These are phyloP conservation scores for Pachycephala philippinensis DNA, from an alignment of 2,113 vertebrate species.

Conservation along the genomic window DNA sequence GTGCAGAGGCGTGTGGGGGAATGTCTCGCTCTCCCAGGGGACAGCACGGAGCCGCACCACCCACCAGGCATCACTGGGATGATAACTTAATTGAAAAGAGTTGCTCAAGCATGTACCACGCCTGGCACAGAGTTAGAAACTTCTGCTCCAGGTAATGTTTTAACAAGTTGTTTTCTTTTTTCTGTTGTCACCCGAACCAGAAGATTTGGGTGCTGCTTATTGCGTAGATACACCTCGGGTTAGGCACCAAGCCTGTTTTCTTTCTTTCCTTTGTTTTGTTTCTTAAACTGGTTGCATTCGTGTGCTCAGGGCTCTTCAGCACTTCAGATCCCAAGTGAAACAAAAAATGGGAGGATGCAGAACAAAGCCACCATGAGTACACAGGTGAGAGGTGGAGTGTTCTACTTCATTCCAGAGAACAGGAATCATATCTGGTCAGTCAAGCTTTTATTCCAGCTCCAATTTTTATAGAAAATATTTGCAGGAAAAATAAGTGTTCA, in stretches of 20 bases:
- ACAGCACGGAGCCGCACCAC: not conserved
- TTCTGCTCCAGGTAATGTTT: slow-evolving; percentile 57
- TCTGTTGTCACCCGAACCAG: slow-evolving; percentile 32
- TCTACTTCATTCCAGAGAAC: not conserved
- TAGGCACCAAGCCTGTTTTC: not conserved
- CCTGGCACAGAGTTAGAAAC: slow-evolving; percentile 16
- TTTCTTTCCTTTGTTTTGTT: not conserved
- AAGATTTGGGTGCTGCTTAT: not conserved
- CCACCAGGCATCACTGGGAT: not conserved
- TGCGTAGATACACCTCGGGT: not conserved
- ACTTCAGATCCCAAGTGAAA: not conserved
- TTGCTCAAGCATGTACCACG: slow-evolving; percentile 37
- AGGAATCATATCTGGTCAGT: not conserved
- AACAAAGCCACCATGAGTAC: not conserved
- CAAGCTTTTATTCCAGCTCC: not conserved
- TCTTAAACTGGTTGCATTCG: not conserved
- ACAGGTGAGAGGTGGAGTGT: not conserved
- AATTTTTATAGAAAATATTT: not conserved
- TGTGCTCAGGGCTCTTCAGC: not conserved
- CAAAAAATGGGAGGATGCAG: not conserved
- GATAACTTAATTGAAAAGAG: slow-evolving; percentile 19
- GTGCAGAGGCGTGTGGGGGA: not conserved
- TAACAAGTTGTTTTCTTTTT: slow-evolving; percentile 50
- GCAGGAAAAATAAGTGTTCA: not conserved
- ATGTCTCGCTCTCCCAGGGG: not conserved